A percentile compares a stretch with the other conserved stretches of the same genome.
Evolutionary conservation across 2,113 vertebrate species (phyloP).

Genomic region (Poicephalus meyeri): DNA sequence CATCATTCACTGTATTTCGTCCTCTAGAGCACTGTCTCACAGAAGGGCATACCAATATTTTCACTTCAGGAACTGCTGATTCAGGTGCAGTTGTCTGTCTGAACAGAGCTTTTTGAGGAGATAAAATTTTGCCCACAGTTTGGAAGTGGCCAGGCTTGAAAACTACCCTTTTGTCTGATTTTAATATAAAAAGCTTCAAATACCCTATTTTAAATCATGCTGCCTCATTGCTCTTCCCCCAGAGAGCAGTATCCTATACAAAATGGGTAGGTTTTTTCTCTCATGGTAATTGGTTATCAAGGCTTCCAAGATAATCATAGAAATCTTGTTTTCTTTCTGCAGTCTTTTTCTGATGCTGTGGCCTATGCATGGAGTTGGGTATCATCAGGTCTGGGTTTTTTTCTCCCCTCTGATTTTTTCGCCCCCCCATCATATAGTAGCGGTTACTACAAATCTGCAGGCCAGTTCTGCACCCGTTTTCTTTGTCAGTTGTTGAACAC

Average conservation of each 20-base stretch:
- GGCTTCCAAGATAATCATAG: neutral
- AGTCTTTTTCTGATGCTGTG: neutral
- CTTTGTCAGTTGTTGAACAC: neutral
- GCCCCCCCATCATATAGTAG: neutral
- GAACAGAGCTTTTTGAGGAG: neutral
- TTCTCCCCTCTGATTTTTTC: neutral
- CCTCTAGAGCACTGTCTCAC: neutral
- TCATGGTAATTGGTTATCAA: neutral
- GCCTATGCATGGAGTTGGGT: neutral
- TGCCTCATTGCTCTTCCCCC: neutral
- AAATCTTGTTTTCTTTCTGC: neutral
- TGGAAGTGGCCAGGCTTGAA: neutral
- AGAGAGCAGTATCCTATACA: neutral
- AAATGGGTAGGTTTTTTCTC: neutral
- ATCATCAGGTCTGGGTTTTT: neutral
- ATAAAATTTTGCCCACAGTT: neutral
- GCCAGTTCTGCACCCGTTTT: neutral
- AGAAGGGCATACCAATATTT: neutral
- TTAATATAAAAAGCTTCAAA: neutral
- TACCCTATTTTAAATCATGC: neutral
- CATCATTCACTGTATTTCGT: neutral
- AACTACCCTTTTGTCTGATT: neutral
- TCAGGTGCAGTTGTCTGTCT: neutral
- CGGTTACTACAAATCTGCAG: constrained; percentile 12
- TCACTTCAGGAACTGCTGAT: neutral